A percentile compares a stretch with the other conserved stretches of the same genome.
Conservation (phyloP, 2,113 vertebrate species). For the Dicrurus megarhynchus region DNA sequence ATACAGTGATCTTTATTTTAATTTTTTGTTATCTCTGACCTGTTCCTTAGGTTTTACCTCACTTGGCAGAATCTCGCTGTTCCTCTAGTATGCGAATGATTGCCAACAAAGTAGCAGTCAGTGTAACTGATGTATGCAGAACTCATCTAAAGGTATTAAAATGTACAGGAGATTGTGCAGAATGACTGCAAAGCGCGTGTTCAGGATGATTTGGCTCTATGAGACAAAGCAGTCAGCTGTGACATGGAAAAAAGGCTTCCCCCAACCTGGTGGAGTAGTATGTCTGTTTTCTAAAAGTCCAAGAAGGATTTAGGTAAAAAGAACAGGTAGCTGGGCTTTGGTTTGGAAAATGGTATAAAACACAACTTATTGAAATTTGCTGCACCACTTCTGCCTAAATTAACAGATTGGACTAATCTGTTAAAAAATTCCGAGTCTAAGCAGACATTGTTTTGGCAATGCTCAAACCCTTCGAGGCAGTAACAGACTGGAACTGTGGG, state of each 20-base stretch:
- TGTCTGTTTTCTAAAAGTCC: not conserved
- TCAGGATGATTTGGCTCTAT: not conserved
- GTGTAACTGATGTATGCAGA: not conserved
- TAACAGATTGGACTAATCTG: not conserved
- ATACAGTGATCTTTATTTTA: not conserved
- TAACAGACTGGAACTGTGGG: not conserved
- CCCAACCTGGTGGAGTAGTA: not conserved
- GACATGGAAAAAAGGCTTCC: not conserved
- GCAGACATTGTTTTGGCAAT: not conserved
- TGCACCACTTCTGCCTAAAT: not conserved
- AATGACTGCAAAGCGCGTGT: fast-evolving
- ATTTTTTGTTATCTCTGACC: not conserved
- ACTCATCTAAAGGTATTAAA: not conserved
- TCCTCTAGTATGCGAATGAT: not conserved
- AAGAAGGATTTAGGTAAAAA: not conserved
- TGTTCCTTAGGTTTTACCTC: not conserved
- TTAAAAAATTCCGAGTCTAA: not conserved
- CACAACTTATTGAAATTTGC: not conserved
- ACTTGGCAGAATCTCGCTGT: not conserved
- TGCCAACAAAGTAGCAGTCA: not conserved
- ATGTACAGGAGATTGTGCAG: not conserved
- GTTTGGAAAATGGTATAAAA: not conserved
- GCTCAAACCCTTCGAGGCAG: not conserved
- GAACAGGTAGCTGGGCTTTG: not conserved
- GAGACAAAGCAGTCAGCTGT: not conserved